Conservation (phyloP, 1,140 invertebrate genomes). For the Caenorhabditis inopinata region DNA sequence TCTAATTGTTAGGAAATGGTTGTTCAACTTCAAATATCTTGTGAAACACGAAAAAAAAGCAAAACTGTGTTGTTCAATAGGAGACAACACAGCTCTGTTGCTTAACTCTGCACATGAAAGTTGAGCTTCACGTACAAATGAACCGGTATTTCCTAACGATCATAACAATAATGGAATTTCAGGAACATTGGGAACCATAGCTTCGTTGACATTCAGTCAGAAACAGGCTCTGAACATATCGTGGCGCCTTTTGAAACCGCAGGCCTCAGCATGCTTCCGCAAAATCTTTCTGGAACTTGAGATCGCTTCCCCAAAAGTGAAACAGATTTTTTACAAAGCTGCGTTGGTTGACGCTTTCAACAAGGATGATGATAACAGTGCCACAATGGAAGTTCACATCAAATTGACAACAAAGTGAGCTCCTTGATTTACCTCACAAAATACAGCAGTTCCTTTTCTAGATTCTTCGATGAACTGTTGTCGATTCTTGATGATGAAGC, state of each 20-base stretch:
- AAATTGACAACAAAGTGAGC: slow-evolving; percentile 60
- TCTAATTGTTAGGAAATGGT: too few relatives aligned
- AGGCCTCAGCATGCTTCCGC: slow-evolving; percentile 54
- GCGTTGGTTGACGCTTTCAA: slow-evolving; percentile 65
- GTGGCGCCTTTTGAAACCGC: slow-evolving; percentile 41
- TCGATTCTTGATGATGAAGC: slow-evolving; percentile 56
- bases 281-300: slow-evolving; percentile 64
- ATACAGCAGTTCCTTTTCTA: slow-evolving; percentile 21
- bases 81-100: too few relatives aligned
- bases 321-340: slow-evolving; percentile 66
- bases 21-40: too few relatives aligned
- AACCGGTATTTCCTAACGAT: too few relatives aligned
- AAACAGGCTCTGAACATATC: slow-evolving; percentile 34
- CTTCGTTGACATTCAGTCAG: slow-evolving; percentile 47
- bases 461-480: slow-evolving; percentile 64
- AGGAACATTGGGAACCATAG: slow-evolving; percentile 39
- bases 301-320: slow-evolving; percentile 62
- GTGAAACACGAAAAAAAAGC: not conserved
- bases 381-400: slow-evolving; percentile 64
- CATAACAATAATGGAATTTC: not conserved
- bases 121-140: not conserved
- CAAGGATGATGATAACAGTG: slow-evolving; percentile 53
- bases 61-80: too few relatives aligned
- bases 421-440: not conserved
- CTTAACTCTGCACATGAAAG: too few relatives aligned